These are phyloP conservation scores for Onychostoma macrolepis DNA, from an alignment of 2,113 vertebrate species.

Conservation along the genomic window DNA sequence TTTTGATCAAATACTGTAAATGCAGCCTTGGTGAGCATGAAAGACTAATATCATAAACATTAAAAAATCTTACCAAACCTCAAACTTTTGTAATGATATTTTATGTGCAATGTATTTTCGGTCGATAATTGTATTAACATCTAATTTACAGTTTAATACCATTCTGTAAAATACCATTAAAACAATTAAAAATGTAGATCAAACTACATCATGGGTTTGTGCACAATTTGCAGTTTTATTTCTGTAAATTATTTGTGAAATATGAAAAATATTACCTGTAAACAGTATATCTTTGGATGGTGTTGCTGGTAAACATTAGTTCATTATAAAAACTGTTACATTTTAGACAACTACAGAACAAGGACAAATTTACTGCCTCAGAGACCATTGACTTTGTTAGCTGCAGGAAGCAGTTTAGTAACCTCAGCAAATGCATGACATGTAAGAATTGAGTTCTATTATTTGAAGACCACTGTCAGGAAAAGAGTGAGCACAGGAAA, in stretches of 20 bases:
- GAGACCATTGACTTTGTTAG: not conserved
- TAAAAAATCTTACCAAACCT: not conserved
- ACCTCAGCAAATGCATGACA: slow-evolving; percentile 24
- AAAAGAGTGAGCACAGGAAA: not conserved
- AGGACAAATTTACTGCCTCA: not conserved
- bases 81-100: not conserved
- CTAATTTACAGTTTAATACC: not conserved
- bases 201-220: not conserved
- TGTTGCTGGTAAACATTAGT: not conserved
- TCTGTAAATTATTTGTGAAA: not conserved
- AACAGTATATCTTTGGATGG: not conserved
- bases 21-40: not conserved
- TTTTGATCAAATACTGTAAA: not conserved
- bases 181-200: not conserved
- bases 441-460: slow-evolving; percentile 5
- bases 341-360: not conserved
- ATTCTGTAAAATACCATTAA: not conserved
- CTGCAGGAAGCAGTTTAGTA: not conserved
- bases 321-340: not conserved
- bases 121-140: not conserved
- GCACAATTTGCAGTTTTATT: not conserved
- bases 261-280: not conserved
- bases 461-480: not conserved
- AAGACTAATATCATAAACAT: not conserved
- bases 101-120: not conserved